phyloP scores from a whole-genome alignment of 1,140 invertebrate species.

The Heliconius eleuchia region DNA sequence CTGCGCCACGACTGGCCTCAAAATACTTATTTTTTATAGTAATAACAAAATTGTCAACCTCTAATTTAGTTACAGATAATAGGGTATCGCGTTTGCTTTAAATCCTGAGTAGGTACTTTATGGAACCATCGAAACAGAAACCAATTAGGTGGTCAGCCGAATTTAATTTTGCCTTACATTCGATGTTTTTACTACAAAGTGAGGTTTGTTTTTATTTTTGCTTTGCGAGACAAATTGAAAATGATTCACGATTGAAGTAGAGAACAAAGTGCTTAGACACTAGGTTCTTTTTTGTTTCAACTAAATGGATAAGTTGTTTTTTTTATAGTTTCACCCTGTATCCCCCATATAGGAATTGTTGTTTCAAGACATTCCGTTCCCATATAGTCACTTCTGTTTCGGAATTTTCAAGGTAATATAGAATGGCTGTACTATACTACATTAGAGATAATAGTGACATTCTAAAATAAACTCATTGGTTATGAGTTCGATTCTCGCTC shows the following conservation, averaged over 20 bases:
- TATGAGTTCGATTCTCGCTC: background rate
- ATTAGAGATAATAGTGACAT: too few relatives aligned
- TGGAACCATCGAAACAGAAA: background rate
- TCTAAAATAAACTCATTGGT: background rate
- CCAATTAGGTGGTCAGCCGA: background rate
- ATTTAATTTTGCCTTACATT: background rate
- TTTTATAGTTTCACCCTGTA: too few relatives aligned
- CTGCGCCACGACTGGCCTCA: too few relatives aligned
- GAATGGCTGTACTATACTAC: too few relatives aligned
- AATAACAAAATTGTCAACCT: background rate
- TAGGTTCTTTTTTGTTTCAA: background rate
- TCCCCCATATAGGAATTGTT: too few relatives aligned
- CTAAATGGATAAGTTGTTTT: too few relatives aligned
- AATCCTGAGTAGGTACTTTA: background rate
- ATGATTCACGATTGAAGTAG: background rate
- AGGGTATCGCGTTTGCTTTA: background rate
- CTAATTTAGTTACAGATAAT: background rate
- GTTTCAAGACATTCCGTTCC: too few relatives aligned
- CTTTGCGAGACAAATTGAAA: background rate
- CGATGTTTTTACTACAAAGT: background rate
- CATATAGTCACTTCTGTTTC: too few relatives aligned
- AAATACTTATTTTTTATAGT: background rate
- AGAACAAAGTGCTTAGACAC: background rate
- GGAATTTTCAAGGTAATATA: too few relatives aligned
- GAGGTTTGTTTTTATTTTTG: background rate